These are phyloP conservation scores for Serrognathus titanus DNA, from an alignment of 2,888 invertebrate species.

Conservation along the genomic window DNA sequence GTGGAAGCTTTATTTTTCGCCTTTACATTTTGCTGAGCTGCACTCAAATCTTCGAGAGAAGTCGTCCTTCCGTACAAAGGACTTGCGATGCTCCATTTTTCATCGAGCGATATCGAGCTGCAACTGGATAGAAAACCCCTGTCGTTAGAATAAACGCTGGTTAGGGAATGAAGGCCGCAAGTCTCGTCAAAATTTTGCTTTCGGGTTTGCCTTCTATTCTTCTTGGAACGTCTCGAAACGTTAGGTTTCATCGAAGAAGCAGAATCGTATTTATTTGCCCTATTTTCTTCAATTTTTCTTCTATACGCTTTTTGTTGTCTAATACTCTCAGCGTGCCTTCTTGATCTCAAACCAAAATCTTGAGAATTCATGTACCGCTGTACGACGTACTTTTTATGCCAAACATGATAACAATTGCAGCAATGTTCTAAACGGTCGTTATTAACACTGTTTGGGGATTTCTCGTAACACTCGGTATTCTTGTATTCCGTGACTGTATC, in stretches of 20 bases:
- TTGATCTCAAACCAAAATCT: background rate
- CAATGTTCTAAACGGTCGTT: background rate
- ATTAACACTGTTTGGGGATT: background rate
- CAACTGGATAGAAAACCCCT: background rate
- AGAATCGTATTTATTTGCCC: background rate
- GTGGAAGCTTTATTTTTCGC: constrained; percentile 1
- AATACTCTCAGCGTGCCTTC: background rate
- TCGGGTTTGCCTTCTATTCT: background rate
- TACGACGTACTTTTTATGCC: background rate
- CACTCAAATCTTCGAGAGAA: background rate
- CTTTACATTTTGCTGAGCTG: constrained; percentile 8
- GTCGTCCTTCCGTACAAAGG: constrained; percentile 14
- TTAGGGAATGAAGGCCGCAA: background rate
- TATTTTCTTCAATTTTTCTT: background rate
- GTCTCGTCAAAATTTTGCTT: background rate
- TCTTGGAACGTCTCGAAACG: background rate
- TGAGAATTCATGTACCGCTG: background rate
- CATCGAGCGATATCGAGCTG: background rate
- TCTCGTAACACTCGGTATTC: constrained; percentile 7
- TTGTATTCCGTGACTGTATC: constrained; percentile 15
- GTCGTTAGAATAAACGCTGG: background rate
- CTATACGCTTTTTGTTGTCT: background rate
- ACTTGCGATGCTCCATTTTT: constrained; percentile 16
- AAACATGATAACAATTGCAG: background rate
- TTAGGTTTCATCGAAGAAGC: too few relatives aligned